These are phyloP conservation scores for Thyatira batis DNA, from an alignment of 2,888 invertebrate genomes.

Conservation along the genomic window DNA sequence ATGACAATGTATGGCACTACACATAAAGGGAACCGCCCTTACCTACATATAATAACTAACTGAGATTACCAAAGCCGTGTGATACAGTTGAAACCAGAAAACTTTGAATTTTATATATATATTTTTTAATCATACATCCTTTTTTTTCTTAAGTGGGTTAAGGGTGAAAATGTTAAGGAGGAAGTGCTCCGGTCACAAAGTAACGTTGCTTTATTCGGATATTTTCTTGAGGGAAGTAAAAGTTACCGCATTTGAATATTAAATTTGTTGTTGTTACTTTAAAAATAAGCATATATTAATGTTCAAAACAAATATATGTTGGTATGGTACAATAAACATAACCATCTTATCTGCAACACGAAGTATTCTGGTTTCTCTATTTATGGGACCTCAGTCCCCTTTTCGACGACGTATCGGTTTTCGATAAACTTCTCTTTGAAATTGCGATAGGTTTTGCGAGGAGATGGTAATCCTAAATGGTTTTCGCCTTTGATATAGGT, in stretches of 20 bases:
- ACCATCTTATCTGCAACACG: constrained; percentile 24
- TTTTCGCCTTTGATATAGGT: constrained; percentile 5
- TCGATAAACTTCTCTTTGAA: constrained; percentile 17
- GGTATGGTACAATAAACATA: constrained; percentile 25
- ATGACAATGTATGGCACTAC: constrained; percentile 41
- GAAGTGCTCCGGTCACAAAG: too few species aligned
- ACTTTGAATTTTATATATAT: neutral
- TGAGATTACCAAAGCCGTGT: constrained; percentile 38
- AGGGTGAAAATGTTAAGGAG: too few species aligned
- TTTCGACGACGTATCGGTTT: constrained; percentile 16
- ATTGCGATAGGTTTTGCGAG: constrained; percentile 5
- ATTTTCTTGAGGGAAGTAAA: too few species aligned
- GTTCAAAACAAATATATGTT: constrained; percentile 12
- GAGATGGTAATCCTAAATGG: constrained; percentile 7
- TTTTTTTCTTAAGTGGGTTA: too few species aligned
- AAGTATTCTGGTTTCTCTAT: constrained; percentile 8
- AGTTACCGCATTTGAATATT: too few species aligned
- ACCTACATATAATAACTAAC: constrained; percentile 25
- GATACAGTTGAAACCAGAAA: too few species aligned
- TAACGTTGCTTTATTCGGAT: too few species aligned
- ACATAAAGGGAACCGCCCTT: constrained; percentile 27
- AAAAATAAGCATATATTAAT: neutral
- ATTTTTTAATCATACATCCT: neutral
- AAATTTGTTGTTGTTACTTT: too few species aligned
- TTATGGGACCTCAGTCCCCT: neutral